phyloP scores from a whole-genome alignment of 1,140 invertebrate species.

The Mamestra configurata region DNA sequence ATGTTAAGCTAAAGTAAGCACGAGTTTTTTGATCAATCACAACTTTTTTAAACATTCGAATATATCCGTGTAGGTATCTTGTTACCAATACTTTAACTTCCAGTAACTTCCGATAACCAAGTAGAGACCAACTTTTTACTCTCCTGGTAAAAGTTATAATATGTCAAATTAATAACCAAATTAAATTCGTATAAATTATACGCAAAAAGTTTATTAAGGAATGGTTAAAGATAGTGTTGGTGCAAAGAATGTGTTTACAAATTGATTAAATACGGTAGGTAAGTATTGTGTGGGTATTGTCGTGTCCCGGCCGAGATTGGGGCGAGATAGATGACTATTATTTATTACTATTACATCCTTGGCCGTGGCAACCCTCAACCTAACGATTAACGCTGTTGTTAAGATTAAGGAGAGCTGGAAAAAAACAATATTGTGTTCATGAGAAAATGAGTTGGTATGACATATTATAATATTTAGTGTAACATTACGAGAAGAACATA shows the following conservation, averaged over 20 bases:
- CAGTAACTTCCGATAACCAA: too few species aligned
- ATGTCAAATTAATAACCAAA: too few species aligned
- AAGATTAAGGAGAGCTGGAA: not conserved
- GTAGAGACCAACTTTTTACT: too few species aligned
- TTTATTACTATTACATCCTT: conserved; percentile 29
- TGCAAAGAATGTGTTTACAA: conserved; percentile 32
- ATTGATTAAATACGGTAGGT: conserved; percentile 20
- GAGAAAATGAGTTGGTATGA: too few species aligned
- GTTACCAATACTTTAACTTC: too few species aligned
- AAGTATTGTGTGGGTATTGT: conserved; percentile 25
- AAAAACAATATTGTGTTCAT: not conserved
- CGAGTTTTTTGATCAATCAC: too few species aligned
- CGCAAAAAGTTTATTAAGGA: conserved; percentile 5
- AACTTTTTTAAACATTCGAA: too few species aligned
- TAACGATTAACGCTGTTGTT: not conserved
- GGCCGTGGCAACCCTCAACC: not conserved
- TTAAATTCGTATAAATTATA: too few species aligned
- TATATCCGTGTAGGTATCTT: too few species aligned
- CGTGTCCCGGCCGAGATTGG: conserved; percentile 20
- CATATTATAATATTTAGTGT: too few species aligned
- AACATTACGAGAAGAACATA: not conserved
- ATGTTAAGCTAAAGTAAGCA: too few species aligned
- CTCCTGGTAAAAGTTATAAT: too few species aligned
- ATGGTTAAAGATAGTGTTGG: not conserved
- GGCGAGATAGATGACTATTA: conserved; percentile 40